Evolutionary conservation across 2,113 vertebrate species (phyloP), one percentile per base, ranked within the genome.

Genomic region (Catharus fuscescens): DNA sequence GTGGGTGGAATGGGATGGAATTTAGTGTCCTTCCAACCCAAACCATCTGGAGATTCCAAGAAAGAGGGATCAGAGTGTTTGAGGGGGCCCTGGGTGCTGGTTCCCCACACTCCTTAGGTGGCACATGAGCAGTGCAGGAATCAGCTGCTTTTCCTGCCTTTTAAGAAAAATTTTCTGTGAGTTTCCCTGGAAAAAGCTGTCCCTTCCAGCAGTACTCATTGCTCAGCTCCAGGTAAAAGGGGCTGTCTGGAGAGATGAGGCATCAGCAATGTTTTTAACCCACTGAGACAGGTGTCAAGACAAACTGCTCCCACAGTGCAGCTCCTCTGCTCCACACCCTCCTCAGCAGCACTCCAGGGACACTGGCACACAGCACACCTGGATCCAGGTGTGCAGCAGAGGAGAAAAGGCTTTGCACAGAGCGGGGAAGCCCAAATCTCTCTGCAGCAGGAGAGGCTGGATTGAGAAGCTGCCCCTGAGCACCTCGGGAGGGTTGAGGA

Each of bases 131-230:
- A 77, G 5, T 44, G 62, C 72, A 65, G 47, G 24, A 86, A 86
- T 65, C 29, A 45, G 13, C 34, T 36, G 36, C 23, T 50, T 45
- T 57, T 79, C 53, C 38, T 81, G 38, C 45, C 4, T 16, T 26
- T 34, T 13, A 38, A 38, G 8, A 38, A 38, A 38, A 17, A 42
- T 25, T 48, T 73, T 36, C 90, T 61, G 17, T 23, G 65, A 90
- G 45, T 18, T 94, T 73, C 45, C 59, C 48, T 71, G 47, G 53
- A 69, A 91, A 90, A 94, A 97, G 23, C 65, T 76, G 88, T 48
- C 62, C 83, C 45, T 88, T 90, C 59, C 69, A 57, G 34, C 90
- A 82, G 88, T 92, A 66, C 18, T 44, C n/a, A 67, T 69, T 31
- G 61, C 78, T 77, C 87, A 72, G 82, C 47, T 88, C 61, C 87